Base-by-base conservation (phyloP, 2,888 invertebrate species). In the Furcula furcula region DNA sequence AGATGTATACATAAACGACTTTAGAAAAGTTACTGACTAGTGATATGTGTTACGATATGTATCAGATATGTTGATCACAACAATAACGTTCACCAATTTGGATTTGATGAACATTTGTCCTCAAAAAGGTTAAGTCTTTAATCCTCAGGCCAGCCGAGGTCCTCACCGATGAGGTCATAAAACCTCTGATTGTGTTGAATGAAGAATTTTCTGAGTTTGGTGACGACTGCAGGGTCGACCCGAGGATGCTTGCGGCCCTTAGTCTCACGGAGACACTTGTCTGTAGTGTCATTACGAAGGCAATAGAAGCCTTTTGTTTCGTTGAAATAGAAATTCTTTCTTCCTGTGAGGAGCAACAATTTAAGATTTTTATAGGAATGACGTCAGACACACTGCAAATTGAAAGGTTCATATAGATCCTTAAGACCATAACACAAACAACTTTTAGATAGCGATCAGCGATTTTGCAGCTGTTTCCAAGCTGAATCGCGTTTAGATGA, bases 251-350 rank as follows among this genome's bases (percentile, higher is more conserved):
- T 92, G 21, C 95, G 90, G 34, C 95, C 94, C 68, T 95, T 94
- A 79, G 98, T 92, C 86, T 95, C 91, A 73, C 93, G 74, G 85
- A 98, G 86, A 91, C 98, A 93, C 83, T 96, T 91, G 91, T 96
- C 92, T 56, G 94, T 92, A 50, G 94, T 94, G 78, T 96, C 94
- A 82, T 96, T 93, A 65, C 96, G 90, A 67, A 96, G 89, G 77
- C 98, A 98, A 84, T 95, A 98, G 88, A 99, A 97, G 40, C 98
- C 97, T 81, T 98, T 97, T 9, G 97, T 97, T 83, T 95, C 94
- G 87, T 99, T 98, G 89, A 97, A 99, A 86, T 98, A 97, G 82
- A 99, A 97, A 82, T 97, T 96, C 76, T 95, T 95, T 61, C 93
- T 91, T 34, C 93, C 93, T 88, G 75, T 74, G 49, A 26, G 32